phyloP scores from a whole-genome alignment of 2,797 vertebrate genomes.

The Sus cebifrons region DNA sequence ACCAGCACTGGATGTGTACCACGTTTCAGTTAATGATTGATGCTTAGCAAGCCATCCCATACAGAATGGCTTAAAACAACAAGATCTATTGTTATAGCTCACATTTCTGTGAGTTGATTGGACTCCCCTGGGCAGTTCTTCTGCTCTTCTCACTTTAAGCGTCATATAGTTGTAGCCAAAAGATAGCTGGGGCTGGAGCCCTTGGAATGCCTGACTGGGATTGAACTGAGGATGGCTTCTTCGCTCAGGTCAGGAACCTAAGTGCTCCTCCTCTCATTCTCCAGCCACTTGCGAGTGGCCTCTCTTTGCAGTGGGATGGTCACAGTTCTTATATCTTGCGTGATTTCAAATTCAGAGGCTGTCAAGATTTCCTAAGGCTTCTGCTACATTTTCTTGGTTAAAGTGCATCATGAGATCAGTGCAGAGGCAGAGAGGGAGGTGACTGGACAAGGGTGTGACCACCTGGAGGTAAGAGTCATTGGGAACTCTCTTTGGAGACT shows the following conservation, averaged over 20 bases:
- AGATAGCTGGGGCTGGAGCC: neutral
- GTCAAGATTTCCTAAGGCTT: neutral
- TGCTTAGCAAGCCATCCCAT: neutral
- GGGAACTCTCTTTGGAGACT: neutral
- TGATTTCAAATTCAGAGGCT: constrained; percentile 30
- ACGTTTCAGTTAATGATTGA: neutral
- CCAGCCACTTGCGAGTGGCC: neutral
- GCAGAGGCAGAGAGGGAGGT: neutral
- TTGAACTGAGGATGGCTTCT: neutral
- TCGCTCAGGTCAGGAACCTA: neutral
- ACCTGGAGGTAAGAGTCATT: neutral
- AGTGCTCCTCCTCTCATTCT: neutral
- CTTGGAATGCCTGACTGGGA: neutral
- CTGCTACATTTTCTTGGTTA: constrained; percentile 5
- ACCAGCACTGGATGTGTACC: neutral
- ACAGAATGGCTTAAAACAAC: neutral
- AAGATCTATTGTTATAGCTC: neutral
- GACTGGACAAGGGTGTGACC: neutral
- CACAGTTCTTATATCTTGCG: neutral
- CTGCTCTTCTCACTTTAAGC: neutral
- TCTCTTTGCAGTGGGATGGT: neutral
- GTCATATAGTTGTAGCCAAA: neutral
- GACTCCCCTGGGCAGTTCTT: neutral
- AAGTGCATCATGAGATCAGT: neutral
- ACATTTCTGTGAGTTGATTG: neutral